Percentiles rank a stretch among this genome's conserved stretches.
phyloP scores from a whole-genome alignment of 2,888 invertebrate species.

The Salticus scenicus region DNA sequence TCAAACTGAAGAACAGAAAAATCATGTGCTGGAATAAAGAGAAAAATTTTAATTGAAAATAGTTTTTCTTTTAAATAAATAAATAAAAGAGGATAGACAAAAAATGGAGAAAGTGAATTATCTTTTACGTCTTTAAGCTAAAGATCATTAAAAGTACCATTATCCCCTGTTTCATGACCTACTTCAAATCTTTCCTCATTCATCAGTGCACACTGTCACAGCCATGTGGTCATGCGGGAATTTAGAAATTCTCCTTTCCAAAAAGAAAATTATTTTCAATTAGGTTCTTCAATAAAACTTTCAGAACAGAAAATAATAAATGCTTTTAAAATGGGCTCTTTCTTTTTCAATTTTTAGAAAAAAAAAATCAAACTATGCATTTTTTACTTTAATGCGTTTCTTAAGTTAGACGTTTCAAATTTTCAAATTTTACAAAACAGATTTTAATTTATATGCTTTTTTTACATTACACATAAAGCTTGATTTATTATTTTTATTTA shows the following conservation, averaged over 20 bases:
- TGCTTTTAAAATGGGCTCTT: not conserved
- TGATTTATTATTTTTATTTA: no score
- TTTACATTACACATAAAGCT: no score
- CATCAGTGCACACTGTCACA: not conserved
- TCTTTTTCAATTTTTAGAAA: no score
- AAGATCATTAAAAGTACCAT: not conserved
- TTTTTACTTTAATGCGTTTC: no score
- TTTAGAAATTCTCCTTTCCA: not conserved
- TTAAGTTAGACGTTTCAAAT: no score
- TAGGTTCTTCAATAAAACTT: not conserved
- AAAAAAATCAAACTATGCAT: no score
- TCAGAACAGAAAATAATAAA: not conserved
- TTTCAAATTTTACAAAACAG: no score
- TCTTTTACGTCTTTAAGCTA: not conserved
- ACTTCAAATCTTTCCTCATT: not conserved
- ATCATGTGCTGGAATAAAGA: no score
- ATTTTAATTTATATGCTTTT: no score
- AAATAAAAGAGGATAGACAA: not conserved
- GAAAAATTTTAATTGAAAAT: not conserved
- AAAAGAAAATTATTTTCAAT: not conserved
- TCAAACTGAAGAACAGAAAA: no score
- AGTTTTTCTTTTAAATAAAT: not conserved
- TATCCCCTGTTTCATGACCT: not conserved
- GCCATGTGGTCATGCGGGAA: not conserved
- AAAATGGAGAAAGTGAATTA: not conserved